phyloP scores from a whole-genome alignment of 2,113 vertebrate species.

The Alosa alosa region DNA sequence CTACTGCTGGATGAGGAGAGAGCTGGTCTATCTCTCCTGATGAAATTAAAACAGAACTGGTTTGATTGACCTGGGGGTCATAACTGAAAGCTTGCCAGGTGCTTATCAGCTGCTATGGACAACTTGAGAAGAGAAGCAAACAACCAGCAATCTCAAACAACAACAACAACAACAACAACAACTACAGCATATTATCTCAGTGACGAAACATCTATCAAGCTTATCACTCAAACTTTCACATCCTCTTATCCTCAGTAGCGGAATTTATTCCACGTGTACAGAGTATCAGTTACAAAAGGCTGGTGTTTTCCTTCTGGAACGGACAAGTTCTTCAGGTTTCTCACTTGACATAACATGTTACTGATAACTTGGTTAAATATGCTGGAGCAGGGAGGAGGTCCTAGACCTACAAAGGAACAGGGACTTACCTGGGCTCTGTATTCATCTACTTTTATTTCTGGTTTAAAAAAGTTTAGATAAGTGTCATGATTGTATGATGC shows the following conservation, averaged over 20 bases:
- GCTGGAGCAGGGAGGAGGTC: background rate
- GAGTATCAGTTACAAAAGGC: background rate
- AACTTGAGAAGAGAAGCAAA: conserved; percentile 21
- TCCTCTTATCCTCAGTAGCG: background rate
- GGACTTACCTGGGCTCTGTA: background rate
- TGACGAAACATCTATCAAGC: background rate
- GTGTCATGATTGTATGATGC: background rate
- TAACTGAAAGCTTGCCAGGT: conserved; percentile 52
- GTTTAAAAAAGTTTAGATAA: background rate
- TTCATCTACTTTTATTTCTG: background rate
- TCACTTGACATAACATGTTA: background rate
- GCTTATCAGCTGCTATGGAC: conserved; percentile 63
- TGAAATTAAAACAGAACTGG: background rate
- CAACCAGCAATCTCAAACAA: conserved; percentile 55
- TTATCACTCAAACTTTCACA: background rate
- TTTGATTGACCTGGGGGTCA: background rate
- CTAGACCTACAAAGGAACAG: background rate
- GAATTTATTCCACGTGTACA: background rate
- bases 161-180: background rate
- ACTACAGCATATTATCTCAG: conserved; percentile 11
- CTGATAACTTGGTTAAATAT: background rate
- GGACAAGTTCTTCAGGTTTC: background rate
- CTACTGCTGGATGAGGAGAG: background rate
- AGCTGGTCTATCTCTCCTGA: conserved; percentile 5
- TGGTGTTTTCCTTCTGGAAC: background rate